These are phyloP conservation scores for Phorcus lineatus DNA, from an alignment of 2,888 invertebrate genomes.

Conservation along the genomic window DNA sequence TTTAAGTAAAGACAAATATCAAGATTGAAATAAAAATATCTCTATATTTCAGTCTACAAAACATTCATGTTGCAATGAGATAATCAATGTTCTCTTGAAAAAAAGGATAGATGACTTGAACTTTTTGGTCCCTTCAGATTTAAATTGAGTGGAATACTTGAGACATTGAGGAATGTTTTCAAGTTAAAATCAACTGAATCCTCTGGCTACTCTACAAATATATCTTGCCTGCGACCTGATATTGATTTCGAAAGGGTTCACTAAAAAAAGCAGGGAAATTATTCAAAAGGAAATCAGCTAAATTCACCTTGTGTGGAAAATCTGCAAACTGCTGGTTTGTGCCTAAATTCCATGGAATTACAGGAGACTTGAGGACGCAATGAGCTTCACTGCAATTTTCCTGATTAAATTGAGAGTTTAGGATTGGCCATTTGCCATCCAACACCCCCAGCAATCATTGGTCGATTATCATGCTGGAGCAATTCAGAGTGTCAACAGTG, in stretches of 20 bases:
- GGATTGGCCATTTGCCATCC: background rate
- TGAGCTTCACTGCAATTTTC: background rate
- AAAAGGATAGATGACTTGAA: no score
- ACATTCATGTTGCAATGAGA: no score
- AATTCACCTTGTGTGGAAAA: background rate
- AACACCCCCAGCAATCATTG: constrained; percentile 3
- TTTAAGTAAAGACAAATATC: no score
- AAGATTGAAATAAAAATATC: no score
- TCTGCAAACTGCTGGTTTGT: background rate
- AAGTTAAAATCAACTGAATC: no score
- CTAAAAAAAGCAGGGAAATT: background rate
- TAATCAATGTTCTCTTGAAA: no score
- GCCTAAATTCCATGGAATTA: background rate
- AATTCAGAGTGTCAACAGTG: background rate
- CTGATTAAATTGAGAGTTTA: background rate
- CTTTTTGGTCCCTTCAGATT: no score
- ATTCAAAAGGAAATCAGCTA: background rate
- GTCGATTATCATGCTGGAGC: background rate
- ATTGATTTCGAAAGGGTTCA: background rate
- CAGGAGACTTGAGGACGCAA: background rate
- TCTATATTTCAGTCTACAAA: no score
- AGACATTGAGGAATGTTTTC: no score
- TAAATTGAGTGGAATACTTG: no score
- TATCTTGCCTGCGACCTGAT: background rate
- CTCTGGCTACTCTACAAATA: background rate